Conservation (phyloP, 2,888 invertebrate genomes). For the Campaea margaritaria region DNA sequence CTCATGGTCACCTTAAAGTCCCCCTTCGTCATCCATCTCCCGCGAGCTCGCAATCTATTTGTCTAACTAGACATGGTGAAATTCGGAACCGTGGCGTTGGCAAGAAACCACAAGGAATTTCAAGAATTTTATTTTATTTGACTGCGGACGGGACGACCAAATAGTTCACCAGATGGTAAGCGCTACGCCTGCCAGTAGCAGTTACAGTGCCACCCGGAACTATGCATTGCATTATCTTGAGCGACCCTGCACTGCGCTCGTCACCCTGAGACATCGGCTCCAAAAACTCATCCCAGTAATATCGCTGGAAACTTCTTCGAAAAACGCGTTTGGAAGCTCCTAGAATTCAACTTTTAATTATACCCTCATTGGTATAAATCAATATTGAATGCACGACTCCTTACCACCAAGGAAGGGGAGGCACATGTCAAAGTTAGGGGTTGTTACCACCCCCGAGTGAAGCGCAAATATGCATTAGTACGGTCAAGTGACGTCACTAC, state of each 20-base stretch:
- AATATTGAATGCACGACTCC: slow-evolving; percentile 3
- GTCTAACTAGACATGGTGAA: slow-evolving; percentile 2
- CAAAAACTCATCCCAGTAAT: too few relatives aligned
- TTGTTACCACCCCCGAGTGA: slow-evolving; percentile 26
- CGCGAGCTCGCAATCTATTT: slow-evolving; percentile 4
- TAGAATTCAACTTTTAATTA: neutral
- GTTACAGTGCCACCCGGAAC: too few relatives aligned
- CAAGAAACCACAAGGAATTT: neutral
- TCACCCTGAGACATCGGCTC: too few relatives aligned
- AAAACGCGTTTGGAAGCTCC: neutral
- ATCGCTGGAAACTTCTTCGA: too few relatives aligned
- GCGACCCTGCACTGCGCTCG: too few relatives aligned
- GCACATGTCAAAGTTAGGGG: slow-evolving; percentile 24
- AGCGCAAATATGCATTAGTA: slow-evolving; percentile 22
- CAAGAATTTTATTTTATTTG: too few relatives aligned
- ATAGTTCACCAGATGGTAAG: too few relatives aligned
- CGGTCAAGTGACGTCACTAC: slow-evolving; percentile 18
- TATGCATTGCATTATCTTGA: too few relatives aligned
- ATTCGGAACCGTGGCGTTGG: neutral
- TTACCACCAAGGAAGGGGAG: neutral
- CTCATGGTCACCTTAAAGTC: slow-evolving; percentile 1
- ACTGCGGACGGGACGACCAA: too few relatives aligned
- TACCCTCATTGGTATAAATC: neutral
- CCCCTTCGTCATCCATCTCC: slow-evolving; percentile 4
- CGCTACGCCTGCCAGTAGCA: too few relatives aligned